Evolutionary conservation across 2,797 vertebrate species (phyloP).

Genomic region (Clarias laeviceps): DNA sequence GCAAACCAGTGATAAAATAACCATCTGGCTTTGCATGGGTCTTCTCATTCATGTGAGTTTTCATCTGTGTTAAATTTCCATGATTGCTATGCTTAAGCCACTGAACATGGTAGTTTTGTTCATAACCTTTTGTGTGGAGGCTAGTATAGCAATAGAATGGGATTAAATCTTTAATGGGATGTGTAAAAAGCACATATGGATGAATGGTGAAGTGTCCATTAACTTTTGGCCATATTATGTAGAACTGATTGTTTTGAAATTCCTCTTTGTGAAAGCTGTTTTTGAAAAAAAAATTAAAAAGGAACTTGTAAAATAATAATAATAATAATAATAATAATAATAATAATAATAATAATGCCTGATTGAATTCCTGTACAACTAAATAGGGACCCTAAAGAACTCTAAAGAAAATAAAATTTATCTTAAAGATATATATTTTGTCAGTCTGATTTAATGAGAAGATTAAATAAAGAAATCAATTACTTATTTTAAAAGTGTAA

Average conservation of each 20-base stretch:
- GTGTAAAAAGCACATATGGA: background rate
- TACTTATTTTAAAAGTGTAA: background rate
- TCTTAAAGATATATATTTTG: background rate
- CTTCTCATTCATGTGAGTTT: constrained; percentile 45
- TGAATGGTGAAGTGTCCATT: background rate
- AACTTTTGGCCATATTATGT: background rate
- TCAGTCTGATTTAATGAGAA: background rate
- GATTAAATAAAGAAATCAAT: background rate
- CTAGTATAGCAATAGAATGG: background rate
- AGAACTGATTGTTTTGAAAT: background rate
- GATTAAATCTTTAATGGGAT: background rate
- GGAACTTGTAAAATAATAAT: background rate
- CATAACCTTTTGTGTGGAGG: background rate
- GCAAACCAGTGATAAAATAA: background rate
- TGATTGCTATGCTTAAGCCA: background rate
- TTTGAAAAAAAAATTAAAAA: background rate
- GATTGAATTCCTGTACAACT: background rate
- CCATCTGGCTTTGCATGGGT: constrained; percentile 56
- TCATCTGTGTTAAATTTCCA: background rate
- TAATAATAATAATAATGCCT: background rate
- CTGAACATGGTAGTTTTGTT: background rate
- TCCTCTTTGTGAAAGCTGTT: background rate
- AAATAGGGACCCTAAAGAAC: background rate
- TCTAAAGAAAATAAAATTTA: background rate
- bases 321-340: background rate